phyloP scores from a whole-genome alignment of 2,888 invertebrate genomes.

The Tenthredo mesomela region DNA sequence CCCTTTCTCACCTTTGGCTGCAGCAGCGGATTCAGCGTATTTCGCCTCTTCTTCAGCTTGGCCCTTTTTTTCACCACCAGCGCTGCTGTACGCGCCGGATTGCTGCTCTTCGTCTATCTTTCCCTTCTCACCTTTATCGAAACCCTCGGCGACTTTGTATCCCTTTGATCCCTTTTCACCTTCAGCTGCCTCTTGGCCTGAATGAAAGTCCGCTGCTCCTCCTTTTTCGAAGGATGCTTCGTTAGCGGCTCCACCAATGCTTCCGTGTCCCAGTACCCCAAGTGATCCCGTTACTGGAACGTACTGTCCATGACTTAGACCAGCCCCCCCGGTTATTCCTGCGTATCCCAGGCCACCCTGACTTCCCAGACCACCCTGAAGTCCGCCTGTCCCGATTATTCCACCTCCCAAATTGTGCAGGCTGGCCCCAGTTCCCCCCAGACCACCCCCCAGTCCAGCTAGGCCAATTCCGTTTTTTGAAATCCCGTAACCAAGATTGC shows the following conservation, averaged over 20 bases:
- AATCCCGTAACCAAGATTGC: constrained; percentile 42
- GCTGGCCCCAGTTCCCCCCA: constrained; percentile 28
- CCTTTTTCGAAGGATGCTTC: constrained; percentile 59
- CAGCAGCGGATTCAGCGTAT: constrained; percentile 78
- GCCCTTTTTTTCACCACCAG: constrained; percentile 72
- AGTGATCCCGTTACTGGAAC: constrained; percentile 51
- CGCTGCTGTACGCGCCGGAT: constrained; percentile 73
- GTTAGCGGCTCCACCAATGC: constrained; percentile 45
- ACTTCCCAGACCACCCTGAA: constrained; percentile 31
- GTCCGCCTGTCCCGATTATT: constrained; percentile 20
- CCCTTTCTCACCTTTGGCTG: constrained; percentile 77
- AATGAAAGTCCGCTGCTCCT: constrained; percentile 60
- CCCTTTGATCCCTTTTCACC: constrained; percentile 65
- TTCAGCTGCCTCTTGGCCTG: constrained; percentile 60
- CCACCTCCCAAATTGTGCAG: constrained; percentile 33
- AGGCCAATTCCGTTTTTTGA: constrained; percentile 53
- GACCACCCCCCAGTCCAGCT: constrained; percentile 43
- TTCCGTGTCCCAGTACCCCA: constrained; percentile 52
- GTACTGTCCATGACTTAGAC: constrained; percentile 51
- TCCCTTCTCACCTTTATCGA: constrained; percentile 68
- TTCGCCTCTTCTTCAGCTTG: constrained; percentile 72
- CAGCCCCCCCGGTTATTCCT: constrained; percentile 46
- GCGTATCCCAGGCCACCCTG: constrained; percentile 33
- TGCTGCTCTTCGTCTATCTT: constrained; percentile 61
- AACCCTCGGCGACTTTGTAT: constrained; percentile 67